Conservation (phyloP, 2,797 vertebrate species). For the Selene dorsalis region DNA sequence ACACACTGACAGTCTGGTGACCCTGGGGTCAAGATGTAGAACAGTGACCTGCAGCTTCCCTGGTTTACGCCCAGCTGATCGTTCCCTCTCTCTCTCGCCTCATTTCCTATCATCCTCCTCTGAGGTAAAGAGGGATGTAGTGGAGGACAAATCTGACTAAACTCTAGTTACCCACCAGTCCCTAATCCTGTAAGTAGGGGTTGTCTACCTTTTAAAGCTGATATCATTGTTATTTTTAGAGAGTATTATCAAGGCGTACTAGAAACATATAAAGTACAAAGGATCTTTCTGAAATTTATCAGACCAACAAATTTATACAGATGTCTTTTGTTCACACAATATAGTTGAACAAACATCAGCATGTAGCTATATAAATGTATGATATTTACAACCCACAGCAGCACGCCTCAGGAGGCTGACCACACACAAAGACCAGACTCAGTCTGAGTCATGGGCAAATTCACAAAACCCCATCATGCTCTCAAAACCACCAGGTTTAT, state of each 20-base stretch:
- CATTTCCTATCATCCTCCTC: conserved; percentile 22
- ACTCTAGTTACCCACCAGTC: conserved; percentile 33
- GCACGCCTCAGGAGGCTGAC: too few species aligned
- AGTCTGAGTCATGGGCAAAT: too few species aligned
- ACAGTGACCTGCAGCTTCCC: neutral
- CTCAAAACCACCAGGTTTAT: too few species aligned
- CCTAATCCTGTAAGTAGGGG: conserved; percentile 45
- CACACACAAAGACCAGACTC: too few species aligned
- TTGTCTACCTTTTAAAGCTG: conserved; percentile 44
- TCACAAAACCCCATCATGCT: too few species aligned
- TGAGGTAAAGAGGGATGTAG: neutral
- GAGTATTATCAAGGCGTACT: conserved; percentile 21
- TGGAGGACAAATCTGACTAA: conserved; percentile 37
- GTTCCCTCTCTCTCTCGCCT: neutral
- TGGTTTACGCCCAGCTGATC: neutral
- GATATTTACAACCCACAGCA: too few species aligned
- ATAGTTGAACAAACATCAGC: neutral
- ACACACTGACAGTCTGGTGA: neutral
- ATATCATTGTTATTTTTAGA: conserved; percentile 49
- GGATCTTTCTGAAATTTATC: neutral
- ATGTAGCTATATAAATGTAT: too few species aligned
- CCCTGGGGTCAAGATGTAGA: neutral
- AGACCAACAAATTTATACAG: neutral
- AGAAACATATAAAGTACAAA: conserved; percentile 16
- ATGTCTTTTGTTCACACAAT: neutral